A percentile compares a stretch with the other conserved stretches of the same genome.
Evolutionary conservation across 2,113 vertebrate genomes (phyloP).

Genomic region (Tyrannus savana): DNA sequence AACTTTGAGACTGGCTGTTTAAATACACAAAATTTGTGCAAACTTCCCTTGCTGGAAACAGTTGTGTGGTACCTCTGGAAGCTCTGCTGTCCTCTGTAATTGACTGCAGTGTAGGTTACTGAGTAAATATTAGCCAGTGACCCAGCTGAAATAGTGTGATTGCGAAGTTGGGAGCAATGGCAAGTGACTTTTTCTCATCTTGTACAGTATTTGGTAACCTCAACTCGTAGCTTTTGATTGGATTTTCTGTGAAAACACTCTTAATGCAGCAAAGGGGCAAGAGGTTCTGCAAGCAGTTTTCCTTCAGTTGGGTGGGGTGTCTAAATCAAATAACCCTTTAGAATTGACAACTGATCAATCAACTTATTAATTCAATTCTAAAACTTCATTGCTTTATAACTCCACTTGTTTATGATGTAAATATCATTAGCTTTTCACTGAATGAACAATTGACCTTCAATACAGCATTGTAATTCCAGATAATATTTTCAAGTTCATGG

Average conservation of each 20-base stretch:
- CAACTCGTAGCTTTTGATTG: not conserved
- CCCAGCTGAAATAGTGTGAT: rapidly evolving
- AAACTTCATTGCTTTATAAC: not conserved
- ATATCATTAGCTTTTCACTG: slow-evolving; percentile 54
- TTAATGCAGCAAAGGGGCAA: not conserved
- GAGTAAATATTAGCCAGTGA: not conserved
- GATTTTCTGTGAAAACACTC: not conserved
- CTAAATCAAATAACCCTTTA: not conserved
- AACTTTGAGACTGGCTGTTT: not conserved
- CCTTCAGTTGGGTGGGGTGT: not conserved
- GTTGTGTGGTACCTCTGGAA: not conserved
- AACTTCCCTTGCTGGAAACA: not conserved
- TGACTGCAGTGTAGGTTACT: not conserved
- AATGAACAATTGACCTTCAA: slow-evolving; percentile 49
- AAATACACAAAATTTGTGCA: not conserved
- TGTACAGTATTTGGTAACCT: not conserved
- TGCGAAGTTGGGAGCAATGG: not conserved
- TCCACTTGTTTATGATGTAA: slow-evolving; percentile 15
- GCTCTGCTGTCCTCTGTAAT: not conserved
- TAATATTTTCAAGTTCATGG: slow-evolving; percentile 44
- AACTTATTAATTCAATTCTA: not conserved
- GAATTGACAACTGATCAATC: not conserved
- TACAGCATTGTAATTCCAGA: slow-evolving; percentile 12
- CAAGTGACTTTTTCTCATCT: not conserved
- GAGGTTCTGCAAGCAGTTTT: not conserved